Evolutionary conservation across 2,797 vertebrate species (phyloP), one percentile per base, ranked within the genome.

Genomic region (Ambastaia sidthimunki): DNA sequence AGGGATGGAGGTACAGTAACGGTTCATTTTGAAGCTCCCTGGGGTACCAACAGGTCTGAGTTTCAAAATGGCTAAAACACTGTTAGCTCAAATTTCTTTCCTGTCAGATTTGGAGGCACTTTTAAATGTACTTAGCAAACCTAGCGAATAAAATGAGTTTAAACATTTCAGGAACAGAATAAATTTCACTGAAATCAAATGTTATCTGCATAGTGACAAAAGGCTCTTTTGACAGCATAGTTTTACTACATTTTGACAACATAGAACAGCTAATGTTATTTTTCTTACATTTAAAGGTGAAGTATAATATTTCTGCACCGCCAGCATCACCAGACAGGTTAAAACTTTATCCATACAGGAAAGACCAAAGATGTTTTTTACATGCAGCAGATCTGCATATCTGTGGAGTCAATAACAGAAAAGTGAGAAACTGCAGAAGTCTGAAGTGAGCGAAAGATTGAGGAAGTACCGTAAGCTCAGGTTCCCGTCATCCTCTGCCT

Each of bases 401-500:
- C 48, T 67, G 63, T 12, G 18, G 66, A 78, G 25, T 18, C 55
- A 48, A 21, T 60, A 55, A 76, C 57, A 76, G 11, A 1, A 78
- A 67, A 21, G 25, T 18, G 10, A 34, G 18, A 21, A 65, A 75
- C 37, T 11, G 19, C 18, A 52, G 19, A 75, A 19, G 50, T 74
- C 12, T 19, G 4, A 75, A 66, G 50, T 54, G 50, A 16, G 50
- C 7, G 50, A 82, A 47, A 80, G 19, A 60, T 77, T 83, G 76
- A 74, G 87, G 67, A 23, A 54, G 84, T n/a, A 11, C 52, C 19
- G 86, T 68, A 77, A 88, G 85, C 48, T 68, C 75, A 82, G 82
- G 81, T 91, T 91, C 89, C 88, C 74, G 67, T 75, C 75, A 55
- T 54, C 76, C 44, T 71, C n/a, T 74, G 69, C 80, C n/a, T 50